A percentile compares a stretch with the other conserved stretches of the same genome.
Evolutionary conservation across 2,113 vertebrate genomes (phyloP).

Genomic region (Poicephalus meyeri): DNA sequence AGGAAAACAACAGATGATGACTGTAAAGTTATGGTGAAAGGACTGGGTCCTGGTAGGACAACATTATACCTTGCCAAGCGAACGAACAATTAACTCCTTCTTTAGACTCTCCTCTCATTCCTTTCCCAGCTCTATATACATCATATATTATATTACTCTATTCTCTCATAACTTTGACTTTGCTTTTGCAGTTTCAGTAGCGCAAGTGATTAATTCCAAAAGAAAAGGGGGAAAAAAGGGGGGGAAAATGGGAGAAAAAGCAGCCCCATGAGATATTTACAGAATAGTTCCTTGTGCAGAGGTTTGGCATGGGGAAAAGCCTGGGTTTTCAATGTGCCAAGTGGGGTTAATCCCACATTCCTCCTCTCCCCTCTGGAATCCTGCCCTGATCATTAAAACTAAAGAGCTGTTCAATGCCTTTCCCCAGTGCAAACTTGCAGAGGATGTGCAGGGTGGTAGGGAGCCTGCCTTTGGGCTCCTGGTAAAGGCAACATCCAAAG

Average conservation of each 20-base stretch:
- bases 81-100: background rate
- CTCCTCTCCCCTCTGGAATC: background rate
- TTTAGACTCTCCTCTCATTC: background rate
- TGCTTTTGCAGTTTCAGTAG: slow-evolving; percentile 40
- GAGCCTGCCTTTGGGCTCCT: background rate
- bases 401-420: background rate
- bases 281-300: background rate
- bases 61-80: slow-evolving; percentile 26
- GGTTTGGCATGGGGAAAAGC: slow-evolving; percentile 16
- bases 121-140: slow-evolving; percentile 41
- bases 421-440: background rate
- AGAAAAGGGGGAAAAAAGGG: background rate
- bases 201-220: slow-evolving; percentile 1
- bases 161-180: slow-evolving; percentile 50
- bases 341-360: background rate
- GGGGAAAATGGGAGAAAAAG: background rate
- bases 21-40: slow-evolving; percentile 24
- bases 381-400: background rate
- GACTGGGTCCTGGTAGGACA: slow-evolving; percentile 20
- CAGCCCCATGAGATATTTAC: slow-evolving; percentile 25
- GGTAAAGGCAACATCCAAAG: background rate
- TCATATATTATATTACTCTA: slow-evolving; percentile 71
- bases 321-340: background rate
- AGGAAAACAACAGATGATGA: slow-evolving; percentile 54
- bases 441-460: rapidly evolving